Percentiles rank a stretch among this genome's conserved stretches.
phyloP scores from a whole-genome alignment of 1,140 invertebrate genomes.

The Babylonia areolata region DNA sequence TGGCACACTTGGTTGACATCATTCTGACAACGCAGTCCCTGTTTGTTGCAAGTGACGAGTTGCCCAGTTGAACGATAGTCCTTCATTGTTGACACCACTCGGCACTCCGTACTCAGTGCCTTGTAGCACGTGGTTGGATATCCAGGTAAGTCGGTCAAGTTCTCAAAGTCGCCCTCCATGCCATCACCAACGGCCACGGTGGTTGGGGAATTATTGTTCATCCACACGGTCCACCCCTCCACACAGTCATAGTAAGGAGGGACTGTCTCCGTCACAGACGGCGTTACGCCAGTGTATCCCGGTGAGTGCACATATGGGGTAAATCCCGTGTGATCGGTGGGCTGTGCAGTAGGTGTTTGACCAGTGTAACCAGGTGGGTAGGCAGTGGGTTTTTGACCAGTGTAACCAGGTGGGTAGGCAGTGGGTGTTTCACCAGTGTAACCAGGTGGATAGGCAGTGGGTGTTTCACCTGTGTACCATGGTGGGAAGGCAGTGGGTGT shows the following conservation, averaged over 20 bases:
- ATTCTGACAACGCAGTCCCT: constrained; percentile 55
- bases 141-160: constrained; percentile 48
- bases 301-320: background rate
- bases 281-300: background rate
- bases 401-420: background rate
- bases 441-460: background rate
- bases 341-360: background rate
- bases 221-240: constrained; percentile 74
- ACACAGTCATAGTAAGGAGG: constrained; percentile 48
- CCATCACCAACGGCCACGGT: background rate
- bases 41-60: constrained; percentile 51
- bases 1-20: constrained; percentile 49
- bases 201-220: constrained; percentile 67
- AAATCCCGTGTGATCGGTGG: background rate
- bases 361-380: constrained; percentile 14
- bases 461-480: constrained; percentile 8
- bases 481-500: constrained; percentile 25
- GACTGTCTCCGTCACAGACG: background rate
- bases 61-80: constrained; percentile 56
- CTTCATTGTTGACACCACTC: constrained; percentile 46
- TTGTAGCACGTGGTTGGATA: constrained; percentile 58
- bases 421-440: constrained; percentile 17
- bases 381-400: background rate
- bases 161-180: constrained; percentile 69
- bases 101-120: constrained; percentile 49